Evolutionary conservation across 37 sponge, comb jelly and placozoan genomes (phyloP).

Genomic region (Halichondria panicea): DNA sequence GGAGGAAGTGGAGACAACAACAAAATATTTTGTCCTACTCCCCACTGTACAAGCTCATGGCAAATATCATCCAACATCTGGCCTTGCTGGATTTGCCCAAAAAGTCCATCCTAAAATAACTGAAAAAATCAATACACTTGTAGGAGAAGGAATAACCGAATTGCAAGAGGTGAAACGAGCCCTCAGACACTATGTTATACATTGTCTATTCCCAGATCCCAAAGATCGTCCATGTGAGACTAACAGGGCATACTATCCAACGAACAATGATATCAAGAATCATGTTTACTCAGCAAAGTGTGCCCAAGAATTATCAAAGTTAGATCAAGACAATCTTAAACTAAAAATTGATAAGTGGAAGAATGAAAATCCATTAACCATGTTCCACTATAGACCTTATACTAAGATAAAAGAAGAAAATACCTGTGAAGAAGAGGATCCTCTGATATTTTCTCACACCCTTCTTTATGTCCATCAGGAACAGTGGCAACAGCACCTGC

Average conservation of each 20-base stretch:
- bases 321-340: slow-evolving; percentile 33
- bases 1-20: background rate
- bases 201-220: background rate
- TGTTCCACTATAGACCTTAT: slow-evolving; percentile 3
- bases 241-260: slow-evolving; percentile 41
- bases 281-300: slow-evolving; percentile 20
- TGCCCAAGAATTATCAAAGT: slow-evolving; percentile 16
- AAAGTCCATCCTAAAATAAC: slow-evolving; percentile 12
- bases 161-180: slow-evolving; percentile 30
- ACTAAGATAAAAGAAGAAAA: background rate
- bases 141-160: slow-evolving; percentile 27
- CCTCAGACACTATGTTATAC: background rate
- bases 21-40: slow-evolving; percentile 8
- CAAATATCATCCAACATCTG: slow-evolving; percentile 5
- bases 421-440: background rate
- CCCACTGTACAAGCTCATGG: slow-evolving; percentile 23
- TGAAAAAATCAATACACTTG: slow-evolving; percentile 30
- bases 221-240: background rate
- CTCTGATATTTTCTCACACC: background rate
- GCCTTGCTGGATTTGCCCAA: slow-evolving; percentile 26
- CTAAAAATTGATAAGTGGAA: slow-evolving; percentile 32
- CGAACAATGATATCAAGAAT: slow-evolving; percentile 4
- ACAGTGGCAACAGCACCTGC: slow-evolving; percentile 32
- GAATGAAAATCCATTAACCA: background rate
- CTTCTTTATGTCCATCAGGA: slow-evolving; percentile 28